A percentile compares a stretch with the other conserved stretches of the same genome.
These are phyloP conservation scores for Eutrigla gurnardus DNA, from an alignment of 2,797 vertebrate genomes.

Conservation along the genomic window DNA sequence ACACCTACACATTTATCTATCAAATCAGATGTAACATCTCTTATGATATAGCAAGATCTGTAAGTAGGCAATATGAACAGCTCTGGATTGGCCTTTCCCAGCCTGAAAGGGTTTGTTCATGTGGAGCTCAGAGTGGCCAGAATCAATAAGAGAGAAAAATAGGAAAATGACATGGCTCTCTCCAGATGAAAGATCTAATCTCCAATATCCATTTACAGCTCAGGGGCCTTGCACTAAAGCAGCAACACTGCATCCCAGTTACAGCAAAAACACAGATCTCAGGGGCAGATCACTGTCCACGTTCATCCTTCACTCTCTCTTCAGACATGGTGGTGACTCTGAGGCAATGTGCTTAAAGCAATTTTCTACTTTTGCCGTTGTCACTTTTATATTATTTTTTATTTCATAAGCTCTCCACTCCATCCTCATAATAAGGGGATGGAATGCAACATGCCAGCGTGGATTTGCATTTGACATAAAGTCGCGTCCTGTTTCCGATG, in stretches of 20 bases:
- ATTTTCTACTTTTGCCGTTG: slow-evolving; percentile 43
- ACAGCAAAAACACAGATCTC: slow-evolving; percentile 65
- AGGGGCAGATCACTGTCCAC: slow-evolving; percentile 45
- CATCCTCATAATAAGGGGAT: slow-evolving; percentile 50
- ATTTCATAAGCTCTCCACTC: slow-evolving; percentile 52
- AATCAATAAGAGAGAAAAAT: slow-evolving; percentile 88
- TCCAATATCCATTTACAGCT: slow-evolving; percentile 88
- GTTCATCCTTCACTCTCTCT: slow-evolving; percentile 44
- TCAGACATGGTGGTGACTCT: slow-evolving; percentile 28
- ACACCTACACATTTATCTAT: slow-evolving; percentile 56
- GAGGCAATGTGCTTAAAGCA: slow-evolving; percentile 13
- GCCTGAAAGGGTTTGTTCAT: slow-evolving; percentile 81
- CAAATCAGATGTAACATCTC: slow-evolving; percentile 56
- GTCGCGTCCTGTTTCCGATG: slow-evolving; percentile 59
- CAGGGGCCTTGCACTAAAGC: slow-evolving; percentile 72
- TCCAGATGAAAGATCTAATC: slow-evolving; percentile 89
- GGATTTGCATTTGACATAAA: slow-evolving; percentile 73
- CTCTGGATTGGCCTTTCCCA: slow-evolving; percentile 70
- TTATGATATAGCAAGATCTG: slow-evolving; percentile 61
- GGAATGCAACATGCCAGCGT: slow-evolving; percentile 31
- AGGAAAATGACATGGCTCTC: slow-evolving; percentile 88
- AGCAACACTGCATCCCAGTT: slow-evolving; percentile 66
- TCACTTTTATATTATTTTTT: slow-evolving; percentile 42
- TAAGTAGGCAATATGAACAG: slow-evolving; percentile 71
- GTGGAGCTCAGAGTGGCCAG: slow-evolving; percentile 84